Conservation (phyloP, 2,797 vertebrate genomes). For the Poeciliopsis gracilis region DNA sequence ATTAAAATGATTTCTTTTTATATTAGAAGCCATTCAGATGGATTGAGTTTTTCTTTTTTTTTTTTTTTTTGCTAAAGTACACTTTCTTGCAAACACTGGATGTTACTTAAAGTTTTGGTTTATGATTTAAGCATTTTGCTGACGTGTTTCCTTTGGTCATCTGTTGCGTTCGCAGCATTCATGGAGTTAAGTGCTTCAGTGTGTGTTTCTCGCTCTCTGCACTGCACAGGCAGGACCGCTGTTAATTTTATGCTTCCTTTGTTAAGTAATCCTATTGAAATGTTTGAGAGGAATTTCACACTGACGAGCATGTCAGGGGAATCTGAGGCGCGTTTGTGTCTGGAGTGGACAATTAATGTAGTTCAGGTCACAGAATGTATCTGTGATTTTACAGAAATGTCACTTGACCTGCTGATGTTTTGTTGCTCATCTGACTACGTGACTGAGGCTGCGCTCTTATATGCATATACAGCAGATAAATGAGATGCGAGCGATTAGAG, state of each 20-base stretch:
- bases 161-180: background rate
- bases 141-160: background rate
- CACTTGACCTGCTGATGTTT: background rate
- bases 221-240: background rate
- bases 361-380: background rate
- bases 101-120: no score
- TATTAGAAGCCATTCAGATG: background rate
- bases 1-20: background rate
- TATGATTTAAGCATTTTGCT: no score
- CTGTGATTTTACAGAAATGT: constrained; percentile 1
- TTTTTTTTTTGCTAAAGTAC: background rate
- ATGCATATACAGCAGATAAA: background rate
- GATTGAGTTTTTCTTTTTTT: background rate
- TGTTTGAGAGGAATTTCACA: background rate
- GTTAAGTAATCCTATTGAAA: background rate
- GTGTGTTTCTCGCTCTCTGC: background rate
- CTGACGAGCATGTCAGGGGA: background rate
- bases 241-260: background rate
- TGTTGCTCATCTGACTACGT: background rate
- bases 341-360: background rate
- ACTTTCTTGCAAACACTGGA: background rate
- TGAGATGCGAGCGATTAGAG: background rate
- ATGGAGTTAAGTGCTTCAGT: background rate
- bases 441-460: background rate
- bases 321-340: background rate